A percentile compares a stretch with the other conserved stretches of the same genome.
These are phyloP conservation scores for Schrankia costaestrigalis DNA, from an alignment of 2,888 invertebrate species.

Conservation along the genomic window DNA sequence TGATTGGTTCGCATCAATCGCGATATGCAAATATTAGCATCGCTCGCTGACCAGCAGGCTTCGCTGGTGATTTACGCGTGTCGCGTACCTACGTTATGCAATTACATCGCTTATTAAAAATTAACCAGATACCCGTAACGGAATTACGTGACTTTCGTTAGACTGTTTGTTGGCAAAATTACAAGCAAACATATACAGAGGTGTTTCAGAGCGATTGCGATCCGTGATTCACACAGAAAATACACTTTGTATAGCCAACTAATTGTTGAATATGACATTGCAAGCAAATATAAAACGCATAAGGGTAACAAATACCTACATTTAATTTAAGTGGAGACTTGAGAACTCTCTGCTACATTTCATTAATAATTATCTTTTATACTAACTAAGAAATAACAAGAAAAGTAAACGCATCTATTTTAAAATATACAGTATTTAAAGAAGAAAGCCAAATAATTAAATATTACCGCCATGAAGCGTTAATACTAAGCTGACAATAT, in stretches of 20 bases:
- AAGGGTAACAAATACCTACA: too few species aligned
- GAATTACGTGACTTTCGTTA: constrained; percentile 18
- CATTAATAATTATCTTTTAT: too few species aligned
- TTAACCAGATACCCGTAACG: constrained; percentile 43
- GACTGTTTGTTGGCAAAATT: constrained; percentile 15
- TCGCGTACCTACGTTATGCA: constrained; percentile 69
- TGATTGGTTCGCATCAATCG: constrained; percentile 78
- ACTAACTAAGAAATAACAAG: too few species aligned
- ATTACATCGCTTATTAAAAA: constrained; percentile 77
- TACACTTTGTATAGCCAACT: too few species aligned
- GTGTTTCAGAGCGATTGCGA: too few species aligned
- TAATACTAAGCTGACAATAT: constrained; percentile 40
- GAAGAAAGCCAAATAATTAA: constrained; percentile 24
- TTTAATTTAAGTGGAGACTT: too few species aligned
- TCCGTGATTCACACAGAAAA: too few species aligned
- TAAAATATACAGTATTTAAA: too few species aligned
- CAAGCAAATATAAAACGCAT: too few species aligned
- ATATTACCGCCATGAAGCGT: constrained; percentile 24
- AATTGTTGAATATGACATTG: too few species aligned
- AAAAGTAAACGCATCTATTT: too few species aligned
- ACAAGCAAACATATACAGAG: constrained; percentile 6
- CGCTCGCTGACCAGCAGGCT: constrained; percentile 57
- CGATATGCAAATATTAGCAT: constrained; percentile 78
- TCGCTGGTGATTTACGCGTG: constrained; percentile 60
- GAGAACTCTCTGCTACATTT: too few species aligned